Conservation (phyloP, 1,140 invertebrate genomes). For the Nautilus pompilius region DNA sequence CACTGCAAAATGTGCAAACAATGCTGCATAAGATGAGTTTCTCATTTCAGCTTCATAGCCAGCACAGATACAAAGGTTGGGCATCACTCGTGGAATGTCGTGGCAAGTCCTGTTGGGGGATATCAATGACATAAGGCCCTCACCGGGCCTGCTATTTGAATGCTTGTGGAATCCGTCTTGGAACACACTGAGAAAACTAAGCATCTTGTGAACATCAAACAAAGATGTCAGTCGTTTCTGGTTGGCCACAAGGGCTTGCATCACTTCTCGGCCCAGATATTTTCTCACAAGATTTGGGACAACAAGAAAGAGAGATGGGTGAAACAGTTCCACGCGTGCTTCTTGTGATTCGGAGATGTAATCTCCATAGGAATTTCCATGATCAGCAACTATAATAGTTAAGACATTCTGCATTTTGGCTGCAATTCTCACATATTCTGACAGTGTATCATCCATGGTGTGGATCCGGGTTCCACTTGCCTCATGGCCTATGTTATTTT, state of each 20-base stretch:
- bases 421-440: constrained; percentile 21
- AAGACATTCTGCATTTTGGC: constrained; percentile 32
- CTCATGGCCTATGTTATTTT: constrained; percentile 46
- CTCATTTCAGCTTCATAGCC: constrained; percentile 30
- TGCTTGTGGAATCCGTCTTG: constrained; percentile 12
- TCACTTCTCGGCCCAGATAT: constrained; percentile 15
- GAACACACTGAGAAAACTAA: constrained; percentile 16
- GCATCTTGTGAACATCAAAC: constrained; percentile 34
- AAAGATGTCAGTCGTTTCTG: constrained; percentile 30
- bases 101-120: constrained; percentile 32
- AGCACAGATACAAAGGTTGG: constrained; percentile 49
- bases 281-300: constrained; percentile 24
- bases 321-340: constrained; percentile 45
- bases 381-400: constrained; percentile 49
- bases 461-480: constrained; percentile 42
- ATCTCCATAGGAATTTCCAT: constrained; percentile 49
- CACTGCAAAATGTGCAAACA: constrained; percentile 42
- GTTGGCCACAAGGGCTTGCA: constrained; percentile 26
- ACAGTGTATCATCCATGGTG: constrained; percentile 39
- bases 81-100: constrained; percentile 36
- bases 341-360: constrained; percentile 35
- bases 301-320: constrained; percentile 40
- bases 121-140: constrained; percentile 35
- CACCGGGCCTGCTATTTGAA: constrained; percentile 14
- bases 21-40: constrained; percentile 19